A percentile compares a stretch with the other conserved stretches of the same genome.
Conservation (phyloP, 2,888 invertebrate genomes). For the Ischnus inquisitorius region DNA sequence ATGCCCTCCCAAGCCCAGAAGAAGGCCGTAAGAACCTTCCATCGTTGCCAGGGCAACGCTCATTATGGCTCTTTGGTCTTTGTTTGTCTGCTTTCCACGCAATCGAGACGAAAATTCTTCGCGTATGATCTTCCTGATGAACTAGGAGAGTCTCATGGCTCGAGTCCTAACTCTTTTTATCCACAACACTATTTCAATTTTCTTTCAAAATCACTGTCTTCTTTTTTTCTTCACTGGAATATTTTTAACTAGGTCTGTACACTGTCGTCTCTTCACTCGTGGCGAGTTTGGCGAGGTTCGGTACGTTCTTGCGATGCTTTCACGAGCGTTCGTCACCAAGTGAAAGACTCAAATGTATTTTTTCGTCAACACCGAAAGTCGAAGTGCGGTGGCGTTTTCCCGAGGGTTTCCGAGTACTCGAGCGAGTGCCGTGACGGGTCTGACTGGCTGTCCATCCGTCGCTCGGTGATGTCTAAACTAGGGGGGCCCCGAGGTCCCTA, state of each 20-base stretch:
- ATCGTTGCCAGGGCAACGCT: conserved; percentile 81
- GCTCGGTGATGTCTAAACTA: conserved; percentile 85
- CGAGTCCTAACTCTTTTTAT: background rate
- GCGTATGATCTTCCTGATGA: background rate
- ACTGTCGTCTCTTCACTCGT: background rate
- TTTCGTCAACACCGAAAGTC: background rate
- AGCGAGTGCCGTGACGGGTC: conserved; percentile 85
- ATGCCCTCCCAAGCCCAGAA: conserved; percentile 74
- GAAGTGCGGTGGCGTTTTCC: conserved; percentile 76
- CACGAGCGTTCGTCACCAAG: background rate
- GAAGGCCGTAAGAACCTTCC: conserved; percentile 80
- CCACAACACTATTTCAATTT: background rate
- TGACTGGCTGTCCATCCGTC: conserved; percentile 85
- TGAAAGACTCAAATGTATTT: background rate
- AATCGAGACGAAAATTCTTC: conserved; percentile 3
- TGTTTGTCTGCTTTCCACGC: background rate
- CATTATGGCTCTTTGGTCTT: conserved; percentile 71
- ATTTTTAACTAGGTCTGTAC: background rate
- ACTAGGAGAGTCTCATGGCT: background rate
- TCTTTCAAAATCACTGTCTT: background rate
- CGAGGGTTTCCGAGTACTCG: conserved; percentile 82
- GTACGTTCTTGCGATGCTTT: background rate
- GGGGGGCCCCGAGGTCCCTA: conserved; percentile 82
- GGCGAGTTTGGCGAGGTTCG: background rate
- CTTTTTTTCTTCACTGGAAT: background rate